Conservation (phyloP, 92 coral and sea anemone genomes). For the Phenganax stokvisi region DNA sequence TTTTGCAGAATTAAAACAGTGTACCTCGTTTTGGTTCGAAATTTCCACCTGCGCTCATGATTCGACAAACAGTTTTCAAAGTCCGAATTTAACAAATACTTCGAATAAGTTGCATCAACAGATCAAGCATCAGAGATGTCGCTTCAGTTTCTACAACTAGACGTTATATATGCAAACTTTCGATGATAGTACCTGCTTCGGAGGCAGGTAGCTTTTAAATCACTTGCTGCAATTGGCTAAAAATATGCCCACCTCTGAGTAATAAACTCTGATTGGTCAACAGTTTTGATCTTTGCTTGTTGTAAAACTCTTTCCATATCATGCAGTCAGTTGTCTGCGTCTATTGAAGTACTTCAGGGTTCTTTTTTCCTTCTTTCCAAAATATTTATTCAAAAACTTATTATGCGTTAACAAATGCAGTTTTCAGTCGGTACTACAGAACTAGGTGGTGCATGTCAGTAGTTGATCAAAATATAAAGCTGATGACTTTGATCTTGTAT, state of each 20-base stretch:
- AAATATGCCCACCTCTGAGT: conserved; percentile 7
- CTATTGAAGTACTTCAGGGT: background rate
- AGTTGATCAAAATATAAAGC: no score
- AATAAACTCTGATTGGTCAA: conserved; percentile 39
- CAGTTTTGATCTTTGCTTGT: conserved; percentile 39
- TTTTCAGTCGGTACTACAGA: no score
- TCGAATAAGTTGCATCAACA: conserved; percentile 1
- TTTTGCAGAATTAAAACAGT: background rate
- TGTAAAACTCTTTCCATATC: background rate
- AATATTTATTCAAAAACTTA: no score
- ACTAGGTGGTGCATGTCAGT: no score
- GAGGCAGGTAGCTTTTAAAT: conserved; percentile 22
- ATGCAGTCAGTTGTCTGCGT: background rate
- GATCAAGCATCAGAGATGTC: conserved; percentile 17
- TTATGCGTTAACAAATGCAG: no score
- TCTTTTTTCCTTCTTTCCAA: no score
- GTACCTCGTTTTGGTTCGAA: conserved; percentile 19
- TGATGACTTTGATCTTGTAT: no score
- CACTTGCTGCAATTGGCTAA: conserved; percentile 27
- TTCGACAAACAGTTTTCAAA: background rate
- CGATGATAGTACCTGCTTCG: conserved; percentile 29
- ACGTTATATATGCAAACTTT: conserved; percentile 33
- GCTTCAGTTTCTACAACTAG: conserved; percentile 4
- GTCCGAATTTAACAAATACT: background rate
- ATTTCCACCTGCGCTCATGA: conserved; percentile 13